phyloP scores from a whole-genome alignment of 2,113 vertebrate species.

The Deroptyus accipitrinus region DNA sequence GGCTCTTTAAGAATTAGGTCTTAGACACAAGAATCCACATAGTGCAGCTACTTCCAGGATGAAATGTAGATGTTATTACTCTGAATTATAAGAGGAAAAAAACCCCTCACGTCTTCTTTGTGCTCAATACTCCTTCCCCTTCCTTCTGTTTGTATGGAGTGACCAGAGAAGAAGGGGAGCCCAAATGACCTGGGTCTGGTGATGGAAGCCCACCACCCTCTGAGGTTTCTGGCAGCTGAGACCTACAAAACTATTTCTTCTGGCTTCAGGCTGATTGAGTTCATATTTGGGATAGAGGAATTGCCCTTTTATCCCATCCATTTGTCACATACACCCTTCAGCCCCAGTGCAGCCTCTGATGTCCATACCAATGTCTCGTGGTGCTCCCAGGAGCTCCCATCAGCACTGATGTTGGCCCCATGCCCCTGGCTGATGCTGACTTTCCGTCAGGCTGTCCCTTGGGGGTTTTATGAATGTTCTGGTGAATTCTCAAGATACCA shows the following conservation, averaged over 20 bases:
- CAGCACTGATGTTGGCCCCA: neutral
- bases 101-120: neutral
- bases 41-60: neutral
- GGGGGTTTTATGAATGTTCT: neutral
- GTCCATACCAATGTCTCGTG: accelerated
- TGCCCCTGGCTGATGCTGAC: neutral
- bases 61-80: neutral
- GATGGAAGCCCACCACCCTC: neutral
- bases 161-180: neutral
- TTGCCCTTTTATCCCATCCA: neutral
- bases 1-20: neutral
- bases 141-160: neutral
- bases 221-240: neutral
- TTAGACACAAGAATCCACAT: neutral
- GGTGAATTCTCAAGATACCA: neutral
- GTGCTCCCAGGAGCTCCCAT: neutral
- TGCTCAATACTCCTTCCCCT: neutral
- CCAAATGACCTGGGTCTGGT: neutral
- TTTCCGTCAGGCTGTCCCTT: neutral
- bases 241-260: neutral
- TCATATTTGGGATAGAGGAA: neutral
- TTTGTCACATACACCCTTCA: neutral
- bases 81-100: neutral
- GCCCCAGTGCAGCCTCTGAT: neutral
- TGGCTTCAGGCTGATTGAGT: neutral